phyloP scores from a whole-genome alignment of 2,113 vertebrate genomes.

The Pantherophis guttatus region DNA sequence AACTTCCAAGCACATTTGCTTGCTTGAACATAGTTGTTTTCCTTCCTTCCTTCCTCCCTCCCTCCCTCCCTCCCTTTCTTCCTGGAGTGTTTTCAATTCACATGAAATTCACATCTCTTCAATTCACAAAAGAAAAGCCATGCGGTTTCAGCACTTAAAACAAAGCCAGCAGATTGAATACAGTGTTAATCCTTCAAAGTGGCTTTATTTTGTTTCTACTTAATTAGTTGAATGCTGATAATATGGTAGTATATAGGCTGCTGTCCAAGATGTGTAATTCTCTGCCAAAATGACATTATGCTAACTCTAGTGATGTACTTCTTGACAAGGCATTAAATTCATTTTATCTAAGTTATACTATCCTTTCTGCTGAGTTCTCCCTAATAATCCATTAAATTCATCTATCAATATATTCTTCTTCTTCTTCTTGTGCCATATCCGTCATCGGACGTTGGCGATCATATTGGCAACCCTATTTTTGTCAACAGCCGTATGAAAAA shows the following conservation, averaged over 20 bases:
- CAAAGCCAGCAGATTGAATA: slow-evolving; percentile 3
- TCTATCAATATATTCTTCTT: slow-evolving; percentile 32
- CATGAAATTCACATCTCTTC: neutral
- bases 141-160: neutral
- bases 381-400: slow-evolving; percentile 51
- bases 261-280: slow-evolving; percentile 42
- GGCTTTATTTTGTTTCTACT: slow-evolving; percentile 61
- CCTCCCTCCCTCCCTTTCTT: neutral
- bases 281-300: accelerated
- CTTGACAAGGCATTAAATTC: slow-evolving; percentile 59
- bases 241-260: slow-evolving; percentile 21
- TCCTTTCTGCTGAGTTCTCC: slow-evolving; percentile 46
- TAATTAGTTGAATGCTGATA: slow-evolving; percentile 67
- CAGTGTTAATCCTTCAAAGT: slow-evolving; percentile 59
- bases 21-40: neutral
- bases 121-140: neutral
- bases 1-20: neutral
- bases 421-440: no score
- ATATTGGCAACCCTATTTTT: no score
- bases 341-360: slow-evolving; percentile 51
- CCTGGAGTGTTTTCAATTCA: neutral
- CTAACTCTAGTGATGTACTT: slow-evolving; percentile 52
- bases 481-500: no score
- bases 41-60: neutral
- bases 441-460: no score